A percentile compares a stretch with the other conserved stretches of the same genome.
Conservation (phyloP, 2,113 vertebrate species). For the Mesoclemmys tuberculata region DNA sequence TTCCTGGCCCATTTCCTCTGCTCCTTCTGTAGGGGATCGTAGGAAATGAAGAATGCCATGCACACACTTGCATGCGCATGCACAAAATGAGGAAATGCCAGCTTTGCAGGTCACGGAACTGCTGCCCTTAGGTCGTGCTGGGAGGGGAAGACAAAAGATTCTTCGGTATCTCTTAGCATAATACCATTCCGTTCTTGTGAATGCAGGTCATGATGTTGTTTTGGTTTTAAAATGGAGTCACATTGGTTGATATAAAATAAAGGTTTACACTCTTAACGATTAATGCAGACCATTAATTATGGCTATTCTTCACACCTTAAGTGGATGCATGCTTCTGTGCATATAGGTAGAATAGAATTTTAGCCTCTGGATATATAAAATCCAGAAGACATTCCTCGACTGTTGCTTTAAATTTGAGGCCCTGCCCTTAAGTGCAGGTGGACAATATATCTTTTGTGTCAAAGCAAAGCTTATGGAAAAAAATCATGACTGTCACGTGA, state of each 20-base stretch:
- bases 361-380: not conserved
- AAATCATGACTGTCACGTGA: not conserved
- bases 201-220: not conserved
- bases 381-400: not conserved
- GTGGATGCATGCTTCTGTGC: not conserved
- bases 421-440: not conserved
- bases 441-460: not conserved
- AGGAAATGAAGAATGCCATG: not conserved
- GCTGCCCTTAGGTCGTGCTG: not conserved
- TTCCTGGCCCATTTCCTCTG: not conserved
- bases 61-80: not conserved
- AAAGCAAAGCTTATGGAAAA: not conserved
- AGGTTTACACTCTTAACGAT: not conserved
- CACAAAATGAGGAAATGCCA: fast-evolving
- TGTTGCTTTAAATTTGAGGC: not conserved
- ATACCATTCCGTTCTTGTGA: not conserved
- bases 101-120: not conserved
- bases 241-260: not conserved
- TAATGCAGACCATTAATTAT: not conserved
- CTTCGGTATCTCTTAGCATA: not conserved
- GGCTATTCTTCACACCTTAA: not conserved
- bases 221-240: not conserved
- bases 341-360: not conserved
- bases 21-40: not conserved
- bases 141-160: not conserved